Evolutionary conservation across 2,113 vertebrate genomes (phyloP), one percentile per base, ranked within the genome.

Genomic region (Ceuthmochares aereus): DNA sequence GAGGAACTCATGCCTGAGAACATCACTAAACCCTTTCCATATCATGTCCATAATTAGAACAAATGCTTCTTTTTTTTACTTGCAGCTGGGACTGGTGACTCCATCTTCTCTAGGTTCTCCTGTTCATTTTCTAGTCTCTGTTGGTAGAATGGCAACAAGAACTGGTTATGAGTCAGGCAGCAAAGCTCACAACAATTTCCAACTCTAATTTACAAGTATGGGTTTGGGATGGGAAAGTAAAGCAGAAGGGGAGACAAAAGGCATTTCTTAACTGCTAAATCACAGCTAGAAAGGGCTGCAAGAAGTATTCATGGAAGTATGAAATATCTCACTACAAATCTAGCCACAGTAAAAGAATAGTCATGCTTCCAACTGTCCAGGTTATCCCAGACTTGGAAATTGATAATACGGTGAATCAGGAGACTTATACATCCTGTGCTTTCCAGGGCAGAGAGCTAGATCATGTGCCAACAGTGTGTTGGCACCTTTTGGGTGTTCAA

Each of bases 121-220:
- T 96, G 97, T 40, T 98, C 97, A 63, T 98, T 98, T 90, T 98
- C 97, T 90, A 99, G 97, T 91, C 97, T 98, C 98, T 99, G 96
- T 89, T 68, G 93, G 87, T 36, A 73, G 72, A 96, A 91, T 26
- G 60, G 77, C 6, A 3, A 17, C 4, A 49, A 79, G 3, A 16
- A 51, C 10, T 58, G 32, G 58, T 82, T 82, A 54, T 45, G 45
- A 68, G 25, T 43, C 63, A 79, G 40, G 45, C 62, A 94, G 34
- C 32, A 83, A 79, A 76, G 54, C 5, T 59, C 21, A 52, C 20
- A 54, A 60, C 19, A 30, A 20, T 69, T 84, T 78, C 34, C 47
- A 86, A 19, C 5, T 7, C 43, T 75, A 18, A 16, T 6, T 60
- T 51, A 49, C 8, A 76, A 27, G 32, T 45, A 68, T 0, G 2